These are phyloP conservation scores for Hypomesus transpacificus DNA, from an alignment of 2,113 vertebrate species.

Conservation along the genomic window DNA sequence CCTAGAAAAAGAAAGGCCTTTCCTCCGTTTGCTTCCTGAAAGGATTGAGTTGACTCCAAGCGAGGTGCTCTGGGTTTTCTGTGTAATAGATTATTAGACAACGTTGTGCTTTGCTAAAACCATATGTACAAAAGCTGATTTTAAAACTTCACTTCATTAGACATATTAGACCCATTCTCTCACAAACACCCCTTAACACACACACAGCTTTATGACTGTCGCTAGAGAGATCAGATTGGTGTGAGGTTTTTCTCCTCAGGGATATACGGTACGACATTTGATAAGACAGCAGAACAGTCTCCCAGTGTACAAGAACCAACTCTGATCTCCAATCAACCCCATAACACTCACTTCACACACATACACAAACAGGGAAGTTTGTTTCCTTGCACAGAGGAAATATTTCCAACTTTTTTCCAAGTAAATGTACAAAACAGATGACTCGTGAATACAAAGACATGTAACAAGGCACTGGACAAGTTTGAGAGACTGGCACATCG, in stretches of 20 bases:
- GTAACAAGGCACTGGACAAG: slow-evolving; percentile 77
- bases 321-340: slow-evolving; percentile 2
- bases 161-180: slow-evolving; percentile 26
- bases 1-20: not conserved
- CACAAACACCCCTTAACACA: slow-evolving; percentile 24
- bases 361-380: slow-evolving; percentile 53
- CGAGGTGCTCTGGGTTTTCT: slow-evolving; percentile 3
- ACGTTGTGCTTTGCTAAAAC: slow-evolving; percentile 27
- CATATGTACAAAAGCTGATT: slow-evolving; percentile 26
- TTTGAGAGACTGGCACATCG: slow-evolving; percentile 60
- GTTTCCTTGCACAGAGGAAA: slow-evolving; percentile 48
- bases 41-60: not conserved
- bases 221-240: slow-evolving; percentile 21
- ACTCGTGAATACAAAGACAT: slow-evolving; percentile 62
- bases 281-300: slow-evolving; percentile 9
- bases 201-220: slow-evolving; percentile 24
- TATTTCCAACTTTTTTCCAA: slow-evolving; percentile 34
- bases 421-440: slow-evolving; percentile 60
- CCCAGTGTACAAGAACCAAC: slow-evolving; percentile 8
- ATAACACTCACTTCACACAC: slow-evolving; percentile 54
- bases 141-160: slow-evolving; percentile 42
- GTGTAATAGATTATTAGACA: slow-evolving; percentile 20
- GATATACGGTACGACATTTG: not conserved
- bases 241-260: not conserved
- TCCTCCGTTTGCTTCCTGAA: not conserved